Conservation (phyloP, 2,113 vertebrate genomes). For the Rhinoptilus africanus region DNA sequence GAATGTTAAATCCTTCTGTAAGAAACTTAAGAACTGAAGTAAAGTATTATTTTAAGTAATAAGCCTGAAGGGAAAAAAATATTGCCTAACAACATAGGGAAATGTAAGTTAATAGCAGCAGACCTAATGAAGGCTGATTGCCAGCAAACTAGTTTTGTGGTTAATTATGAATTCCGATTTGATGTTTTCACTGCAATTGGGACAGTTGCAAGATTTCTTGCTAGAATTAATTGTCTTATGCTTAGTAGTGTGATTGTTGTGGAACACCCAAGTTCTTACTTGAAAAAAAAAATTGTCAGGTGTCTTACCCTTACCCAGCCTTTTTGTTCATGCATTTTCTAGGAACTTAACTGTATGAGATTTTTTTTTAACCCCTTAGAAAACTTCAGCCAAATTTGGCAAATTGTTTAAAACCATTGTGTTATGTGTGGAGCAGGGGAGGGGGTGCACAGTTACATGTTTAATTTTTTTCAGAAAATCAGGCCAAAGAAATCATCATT, state of each 20-base stretch:
- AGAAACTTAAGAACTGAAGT: neutral
- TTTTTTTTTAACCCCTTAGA: neutral
- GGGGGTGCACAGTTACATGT: rapidly evolving
- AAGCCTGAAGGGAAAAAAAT: neutral
- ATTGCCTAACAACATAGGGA: neutral
- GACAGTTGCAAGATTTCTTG: neutral
- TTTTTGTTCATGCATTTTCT: neutral
- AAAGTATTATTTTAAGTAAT: neutral
- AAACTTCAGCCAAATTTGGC: neutral
- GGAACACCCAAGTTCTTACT: neutral
- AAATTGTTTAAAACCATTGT: neutral
- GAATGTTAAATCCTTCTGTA: neutral
- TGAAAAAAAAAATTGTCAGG: neutral
- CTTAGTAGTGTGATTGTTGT: neutral
- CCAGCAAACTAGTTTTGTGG: neutral
- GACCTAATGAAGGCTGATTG: neutral
- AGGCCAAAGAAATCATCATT: neutral
- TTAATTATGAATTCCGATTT: neutral
- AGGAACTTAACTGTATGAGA: neutral
- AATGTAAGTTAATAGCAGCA: neutral
- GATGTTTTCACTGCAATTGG: neutral
- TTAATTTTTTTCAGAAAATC: neutral
- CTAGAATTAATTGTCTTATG: neutral
- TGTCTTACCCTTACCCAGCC: neutral
- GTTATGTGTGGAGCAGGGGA: neutral